A percentile compares a stretch with the other conserved stretches of the same genome.
Conservation (phyloP, 53 echinoderm and acorn worm species). For the Mesocentrotus franciscanus region DNA sequence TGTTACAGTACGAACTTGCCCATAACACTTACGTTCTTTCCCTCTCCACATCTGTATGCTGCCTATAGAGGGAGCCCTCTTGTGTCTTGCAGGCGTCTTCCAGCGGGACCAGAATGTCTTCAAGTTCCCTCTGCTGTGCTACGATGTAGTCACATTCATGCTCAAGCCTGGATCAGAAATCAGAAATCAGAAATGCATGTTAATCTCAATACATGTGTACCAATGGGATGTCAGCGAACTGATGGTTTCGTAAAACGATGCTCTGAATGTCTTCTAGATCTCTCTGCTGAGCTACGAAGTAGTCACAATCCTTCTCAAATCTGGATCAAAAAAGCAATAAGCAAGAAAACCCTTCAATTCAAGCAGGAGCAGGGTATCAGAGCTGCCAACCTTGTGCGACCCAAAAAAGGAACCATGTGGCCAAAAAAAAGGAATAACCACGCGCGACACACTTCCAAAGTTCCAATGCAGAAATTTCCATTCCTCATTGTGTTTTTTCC, state of each 20-base stretch:
- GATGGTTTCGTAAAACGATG: too few species aligned
- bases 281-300: conserved; percentile 77
- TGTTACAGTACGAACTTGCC: neutral
- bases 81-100: conserved; percentile 83
- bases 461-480: too few species aligned
- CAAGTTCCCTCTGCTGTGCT: conserved; percentile 93
- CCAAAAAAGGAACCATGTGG: too few species aligned
- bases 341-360: too few species aligned
- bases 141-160: conserved; percentile 97
- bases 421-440: too few species aligned
- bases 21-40: conserved; percentile 87
- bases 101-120: conserved; percentile 92
- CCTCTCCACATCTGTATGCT: conserved; percentile 95
- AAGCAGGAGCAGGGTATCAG: too few species aligned
- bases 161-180: conserved; percentile 72
- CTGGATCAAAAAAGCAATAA: conserved; percentile 10
- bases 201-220: too few species aligned
- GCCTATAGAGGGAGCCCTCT: conserved; percentile 86
- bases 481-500: too few species aligned
- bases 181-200: neutral
- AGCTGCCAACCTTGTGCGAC: too few species aligned
- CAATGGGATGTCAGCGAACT: too few species aligned
- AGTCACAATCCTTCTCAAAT: conserved; percentile 90
- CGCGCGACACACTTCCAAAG: too few species aligned
- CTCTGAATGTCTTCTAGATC: conserved; percentile 89